These are phyloP conservation scores for Cecropterus lyciades DNA, from an alignment of 1,140 invertebrate species.

Conservation along the genomic window DNA sequence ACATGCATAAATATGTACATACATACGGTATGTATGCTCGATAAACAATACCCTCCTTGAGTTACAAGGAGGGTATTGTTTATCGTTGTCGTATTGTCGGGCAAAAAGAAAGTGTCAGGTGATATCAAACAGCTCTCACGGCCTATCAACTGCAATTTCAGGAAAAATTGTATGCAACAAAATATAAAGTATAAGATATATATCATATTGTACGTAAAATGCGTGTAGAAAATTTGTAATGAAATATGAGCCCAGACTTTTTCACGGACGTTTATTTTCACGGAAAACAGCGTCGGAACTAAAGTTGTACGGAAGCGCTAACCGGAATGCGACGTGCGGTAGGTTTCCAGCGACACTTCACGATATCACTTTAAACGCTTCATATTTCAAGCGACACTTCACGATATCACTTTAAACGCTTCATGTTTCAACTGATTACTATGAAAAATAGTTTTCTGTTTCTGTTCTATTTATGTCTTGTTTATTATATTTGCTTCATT, in stretches of 20 bases:
- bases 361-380: constrained; percentile 1
- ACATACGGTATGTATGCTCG: too few relatives aligned
- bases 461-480: neutral
- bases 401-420: constrained; percentile 6
- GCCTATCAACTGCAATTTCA: too few relatives aligned
- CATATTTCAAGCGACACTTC: constrained; percentile 13
- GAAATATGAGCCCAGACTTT: neutral
- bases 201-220: neutral
- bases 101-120: too few relatives aligned
- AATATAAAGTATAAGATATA: too few relatives aligned
- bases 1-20: too few relatives aligned
- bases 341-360: constrained; percentile 8
- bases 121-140: too few relatives aligned
- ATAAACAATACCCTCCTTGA: too few relatives aligned
- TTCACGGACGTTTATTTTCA: constrained; percentile 4
- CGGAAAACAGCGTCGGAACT: constrained; percentile 11
- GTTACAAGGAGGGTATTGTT: too few relatives aligned
- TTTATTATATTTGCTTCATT: neutral
- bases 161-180: too few relatives aligned
- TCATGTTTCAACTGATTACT: constrained; percentile 5
- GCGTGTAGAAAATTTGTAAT: neutral
- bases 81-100: too few relatives aligned
- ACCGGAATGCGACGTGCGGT: constrained; percentile 10
- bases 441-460: constrained; percentile 1
- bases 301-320: constrained; percentile 14